A percentile compares a stretch with the other conserved stretches of the same genome.
phyloP scores from a whole-genome alignment of 2,888 invertebrate species.

The Drosophila flavopinicola region DNA sequence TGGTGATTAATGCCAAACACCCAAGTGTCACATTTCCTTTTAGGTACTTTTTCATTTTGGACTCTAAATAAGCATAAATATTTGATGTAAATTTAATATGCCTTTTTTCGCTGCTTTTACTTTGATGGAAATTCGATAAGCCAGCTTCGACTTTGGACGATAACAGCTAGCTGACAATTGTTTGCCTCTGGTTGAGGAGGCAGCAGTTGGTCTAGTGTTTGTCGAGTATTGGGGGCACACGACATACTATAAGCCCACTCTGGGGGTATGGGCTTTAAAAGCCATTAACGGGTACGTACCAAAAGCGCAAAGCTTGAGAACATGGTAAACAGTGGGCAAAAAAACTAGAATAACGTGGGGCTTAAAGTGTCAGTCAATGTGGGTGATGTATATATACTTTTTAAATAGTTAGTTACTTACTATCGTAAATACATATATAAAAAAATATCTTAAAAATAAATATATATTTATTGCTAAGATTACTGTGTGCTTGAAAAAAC shows the following conservation, averaged over 20 bases:
- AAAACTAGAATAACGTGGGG: neutral
- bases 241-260: neutral
- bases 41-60: neutral
- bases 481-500: no score
- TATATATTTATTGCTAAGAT: no score
- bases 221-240: constrained; percentile 38
- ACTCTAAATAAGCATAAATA: constrained; percentile 14
- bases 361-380: neutral
- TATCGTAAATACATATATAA: neutral
- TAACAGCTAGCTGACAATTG: constrained; percentile 41
- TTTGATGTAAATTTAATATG: constrained; percentile 28
- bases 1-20: constrained; percentile 33
- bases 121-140: constrained; percentile 56
- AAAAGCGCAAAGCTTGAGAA: constrained; percentile 15
- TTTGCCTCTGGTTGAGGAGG: constrained; percentile 8
- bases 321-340: constrained; percentile 16
- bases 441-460: no score
- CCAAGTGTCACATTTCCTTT: constrained; percentile 9
- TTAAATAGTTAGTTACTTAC: neutral
- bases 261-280: constrained; percentile 41
- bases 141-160: constrained; percentile 18
- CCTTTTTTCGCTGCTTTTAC: constrained; percentile 6
- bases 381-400: neutral
- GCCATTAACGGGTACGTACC: constrained; percentile 36
- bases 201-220: constrained; percentile 27